Conservation (phyloP, 2,888 invertebrate species). For the Margaritifera margaritifera region DNA sequence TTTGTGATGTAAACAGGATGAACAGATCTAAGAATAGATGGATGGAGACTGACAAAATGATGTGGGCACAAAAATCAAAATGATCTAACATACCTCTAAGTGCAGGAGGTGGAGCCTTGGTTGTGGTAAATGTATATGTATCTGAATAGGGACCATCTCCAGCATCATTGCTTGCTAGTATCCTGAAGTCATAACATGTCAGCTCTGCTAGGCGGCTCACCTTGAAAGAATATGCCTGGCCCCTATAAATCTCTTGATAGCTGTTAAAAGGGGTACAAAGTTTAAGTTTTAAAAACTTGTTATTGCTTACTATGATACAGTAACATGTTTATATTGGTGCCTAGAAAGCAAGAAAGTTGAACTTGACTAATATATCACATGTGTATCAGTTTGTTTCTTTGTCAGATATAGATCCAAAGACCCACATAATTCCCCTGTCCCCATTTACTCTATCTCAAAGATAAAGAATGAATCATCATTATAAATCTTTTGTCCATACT, state of each 20-base stretch:
- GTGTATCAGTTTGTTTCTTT: no score
- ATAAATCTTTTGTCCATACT: no score
- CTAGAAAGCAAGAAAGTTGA: background rate
- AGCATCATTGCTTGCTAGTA: constrained; percentile 88
- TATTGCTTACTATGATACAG: background rate
- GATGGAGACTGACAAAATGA: no score
- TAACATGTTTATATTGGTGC: background rate
- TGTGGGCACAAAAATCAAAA: background rate
- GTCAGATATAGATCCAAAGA: no score
- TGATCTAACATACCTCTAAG: constrained; percentile 77
- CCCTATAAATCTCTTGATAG: constrained; percentile 79
- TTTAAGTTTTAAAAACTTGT: background rate
- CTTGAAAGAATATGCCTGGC: constrained; percentile 85
- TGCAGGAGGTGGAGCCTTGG: constrained; percentile 85
- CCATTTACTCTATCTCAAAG: no score
- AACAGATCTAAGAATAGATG: no score
- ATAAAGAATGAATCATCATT: no score
- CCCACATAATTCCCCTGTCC: no score
- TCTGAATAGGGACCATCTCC: constrained; percentile 87
- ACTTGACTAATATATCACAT: background rate
- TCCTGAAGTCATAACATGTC: constrained; percentile 87
- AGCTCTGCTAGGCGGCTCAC: constrained; percentile 88
- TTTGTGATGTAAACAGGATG: no score
- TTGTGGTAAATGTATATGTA: constrained; percentile 82
- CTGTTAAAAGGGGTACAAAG: constrained; percentile 46